A percentile compares a stretch with the other conserved stretches of the same genome.
Conservation (phyloP, 2,888 invertebrate genomes). For the Diploptera punctata region DNA sequence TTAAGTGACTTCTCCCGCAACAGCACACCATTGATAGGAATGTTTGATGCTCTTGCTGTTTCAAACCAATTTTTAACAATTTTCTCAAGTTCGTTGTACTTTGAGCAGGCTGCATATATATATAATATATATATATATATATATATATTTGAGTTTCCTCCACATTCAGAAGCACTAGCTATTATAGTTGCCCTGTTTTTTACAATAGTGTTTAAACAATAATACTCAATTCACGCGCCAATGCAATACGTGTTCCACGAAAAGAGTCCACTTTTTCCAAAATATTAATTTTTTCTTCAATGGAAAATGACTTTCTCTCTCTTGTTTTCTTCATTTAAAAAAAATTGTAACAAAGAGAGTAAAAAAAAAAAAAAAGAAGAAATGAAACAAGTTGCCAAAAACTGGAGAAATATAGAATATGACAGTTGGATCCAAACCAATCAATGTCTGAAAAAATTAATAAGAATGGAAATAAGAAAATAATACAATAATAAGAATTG, state of each 20-base stretch:
- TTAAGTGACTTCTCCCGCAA: not conserved
- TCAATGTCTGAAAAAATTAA: too few relatives aligned
- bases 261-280: not conserved
- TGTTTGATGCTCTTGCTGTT: constrained; percentile 5
- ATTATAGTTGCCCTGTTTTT: not conserved
- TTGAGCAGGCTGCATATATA: not conserved
- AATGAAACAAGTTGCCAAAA: too few relatives aligned
- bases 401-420: too few relatives aligned
- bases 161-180: not conserved
- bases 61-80: not conserved
- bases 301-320: not conserved
- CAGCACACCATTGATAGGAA: not conserved
- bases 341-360: too few relatives aligned
- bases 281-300: not conserved
- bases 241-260: not conserved
- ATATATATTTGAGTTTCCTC: too few relatives aligned
- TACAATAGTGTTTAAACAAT: not conserved
- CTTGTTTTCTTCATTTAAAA: too few relatives aligned
- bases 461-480: too few relatives aligned
- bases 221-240: not conserved
- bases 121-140: too few relatives aligned
- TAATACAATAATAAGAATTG: too few relatives aligned
- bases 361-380: too few relatives aligned
- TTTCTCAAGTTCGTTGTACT: not conserved
- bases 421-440: too few relatives aligned